Evolutionary conservation across 1,140 invertebrate species (phyloP).

Genomic region (Zaprionus taronus): DNA sequence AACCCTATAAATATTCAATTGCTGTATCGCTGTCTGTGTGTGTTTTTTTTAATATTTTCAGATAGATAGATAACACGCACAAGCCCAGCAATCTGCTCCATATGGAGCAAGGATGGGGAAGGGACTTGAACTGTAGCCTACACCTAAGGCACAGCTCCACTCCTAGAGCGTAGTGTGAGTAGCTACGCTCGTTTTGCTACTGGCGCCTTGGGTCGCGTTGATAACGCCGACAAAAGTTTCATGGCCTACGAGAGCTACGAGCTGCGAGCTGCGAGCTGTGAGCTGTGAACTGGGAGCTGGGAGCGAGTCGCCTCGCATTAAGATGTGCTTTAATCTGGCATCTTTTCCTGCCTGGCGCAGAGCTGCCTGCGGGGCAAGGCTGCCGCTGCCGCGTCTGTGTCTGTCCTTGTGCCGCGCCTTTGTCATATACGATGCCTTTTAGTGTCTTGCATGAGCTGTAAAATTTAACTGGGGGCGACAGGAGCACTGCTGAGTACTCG

Average conservation of each 20-base stretch:
- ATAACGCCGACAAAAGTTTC: constrained; percentile 47
- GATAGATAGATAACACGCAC: constrained; percentile 48
- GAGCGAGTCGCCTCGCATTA: constrained; percentile 53
- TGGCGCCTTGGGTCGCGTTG: constrained; percentile 50
- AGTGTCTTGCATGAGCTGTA: constrained; percentile 62
- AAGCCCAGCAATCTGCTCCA: constrained; percentile 31
- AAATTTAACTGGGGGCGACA: constrained; percentile 65
- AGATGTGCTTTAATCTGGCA: constrained; percentile 63
- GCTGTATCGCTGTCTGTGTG: constrained; percentile 22
- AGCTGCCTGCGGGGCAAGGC: constrained; percentile 1
- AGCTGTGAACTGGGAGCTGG: background rate
- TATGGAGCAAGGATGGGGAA: background rate
- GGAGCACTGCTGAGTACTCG: constrained; percentile 37
- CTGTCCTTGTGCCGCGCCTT: constrained; percentile 44
- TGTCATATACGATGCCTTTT: constrained; percentile 57
- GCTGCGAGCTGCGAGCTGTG: background rate
- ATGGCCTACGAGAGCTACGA: constrained; percentile 26
- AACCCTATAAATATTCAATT: constrained; percentile 61
- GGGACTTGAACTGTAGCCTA: background rate
- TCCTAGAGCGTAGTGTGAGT: constrained; percentile 4
- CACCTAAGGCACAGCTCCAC: constrained; percentile 7
- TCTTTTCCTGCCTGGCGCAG: constrained; percentile 19
- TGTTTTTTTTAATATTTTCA: constrained; percentile 48
- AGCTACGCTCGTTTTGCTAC: constrained; percentile 8
- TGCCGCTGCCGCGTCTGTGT: constrained; percentile 19